Conservation (phyloP, 2,888 invertebrate species). For the Acrobasis consociella region DNA sequence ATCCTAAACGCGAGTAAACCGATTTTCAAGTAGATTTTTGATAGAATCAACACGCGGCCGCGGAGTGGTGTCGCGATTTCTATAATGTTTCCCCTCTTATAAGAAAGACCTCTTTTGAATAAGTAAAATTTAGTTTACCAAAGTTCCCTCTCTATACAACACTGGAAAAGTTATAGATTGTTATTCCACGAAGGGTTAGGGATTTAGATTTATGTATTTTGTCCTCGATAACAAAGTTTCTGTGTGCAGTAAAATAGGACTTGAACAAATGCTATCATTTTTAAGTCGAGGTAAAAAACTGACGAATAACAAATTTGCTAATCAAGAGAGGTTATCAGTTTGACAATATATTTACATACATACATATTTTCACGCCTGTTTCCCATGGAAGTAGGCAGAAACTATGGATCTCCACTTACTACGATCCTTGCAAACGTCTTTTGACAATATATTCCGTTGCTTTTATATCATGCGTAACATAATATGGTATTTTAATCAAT, state of each 20-base stretch:
- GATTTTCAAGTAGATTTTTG: constrained; percentile 70
- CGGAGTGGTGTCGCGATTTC: constrained; percentile 68
- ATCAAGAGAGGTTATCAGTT: too few species aligned
- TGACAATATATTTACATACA: too few species aligned
- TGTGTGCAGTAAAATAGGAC: constrained; percentile 20
- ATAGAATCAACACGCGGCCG: constrained; percentile 76
- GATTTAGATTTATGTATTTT: constrained; percentile 40
- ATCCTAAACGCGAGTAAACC: constrained; percentile 38
- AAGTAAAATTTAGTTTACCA: constrained; percentile 73
- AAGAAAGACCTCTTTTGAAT: constrained; percentile 63
- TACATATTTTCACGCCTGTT: too few species aligned
- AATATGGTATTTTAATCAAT: too few species aligned
- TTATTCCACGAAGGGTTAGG: constrained; percentile 66
- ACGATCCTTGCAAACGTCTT: too few species aligned
- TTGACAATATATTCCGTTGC: too few species aligned
- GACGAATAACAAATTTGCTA: too few species aligned
- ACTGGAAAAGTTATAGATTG: constrained; percentile 74
- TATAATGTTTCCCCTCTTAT: constrained; percentile 71
- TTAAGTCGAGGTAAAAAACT: too few species aligned
- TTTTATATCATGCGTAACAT: too few species aligned
- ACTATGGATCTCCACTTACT: too few species aligned
- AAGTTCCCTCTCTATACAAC: constrained; percentile 58
- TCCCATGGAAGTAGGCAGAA: too few species aligned
- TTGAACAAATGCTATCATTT: neutral
- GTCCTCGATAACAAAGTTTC: constrained; percentile 29